phyloP scores from a whole-genome alignment of 2,113 vertebrate genomes.

The Psittacus erithacus region DNA sequence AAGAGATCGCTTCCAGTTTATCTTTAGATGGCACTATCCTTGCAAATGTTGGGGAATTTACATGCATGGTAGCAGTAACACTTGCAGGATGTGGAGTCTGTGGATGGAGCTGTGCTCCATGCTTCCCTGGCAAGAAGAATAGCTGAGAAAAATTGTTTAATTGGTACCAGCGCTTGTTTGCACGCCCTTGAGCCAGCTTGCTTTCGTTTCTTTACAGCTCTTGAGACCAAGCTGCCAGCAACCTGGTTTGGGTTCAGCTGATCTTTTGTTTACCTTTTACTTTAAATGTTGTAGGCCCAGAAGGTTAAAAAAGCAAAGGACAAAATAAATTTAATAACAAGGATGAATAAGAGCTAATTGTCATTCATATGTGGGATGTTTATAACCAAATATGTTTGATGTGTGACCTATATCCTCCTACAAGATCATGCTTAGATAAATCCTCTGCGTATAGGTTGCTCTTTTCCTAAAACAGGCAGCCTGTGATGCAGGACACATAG shows the following conservation, averaged over 20 bases:
- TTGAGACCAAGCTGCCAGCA: not conserved
- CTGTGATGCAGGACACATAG: not conserved
- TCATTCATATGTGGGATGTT: not conserved
- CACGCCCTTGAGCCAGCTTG: not conserved
- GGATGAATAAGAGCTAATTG: not conserved
- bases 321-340: not conserved
- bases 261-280: not conserved
- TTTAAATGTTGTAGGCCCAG: slow-evolving; percentile 8
- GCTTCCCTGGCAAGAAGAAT: not conserved
- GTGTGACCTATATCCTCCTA: not conserved
- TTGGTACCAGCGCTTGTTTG: not conserved
- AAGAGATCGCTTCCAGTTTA: not conserved
- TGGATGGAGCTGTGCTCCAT: not conserved
- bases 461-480: not conserved
- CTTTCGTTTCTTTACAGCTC: slow-evolving; percentile 20
- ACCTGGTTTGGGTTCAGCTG: slow-evolving; percentile 27
- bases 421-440: not conserved
- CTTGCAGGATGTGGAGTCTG: not conserved
- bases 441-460: not conserved
- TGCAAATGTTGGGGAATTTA: not conserved
- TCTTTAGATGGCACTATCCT: not conserved
- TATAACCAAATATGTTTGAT: not conserved
- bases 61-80: not conserved
- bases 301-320: slow-evolving; percentile 38
- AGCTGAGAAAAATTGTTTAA: slow-evolving; percentile 30